These are phyloP conservation scores for Rhagonycha fulva DNA, from an alignment of 2,888 invertebrate species.

Conservation along the genomic window DNA sequence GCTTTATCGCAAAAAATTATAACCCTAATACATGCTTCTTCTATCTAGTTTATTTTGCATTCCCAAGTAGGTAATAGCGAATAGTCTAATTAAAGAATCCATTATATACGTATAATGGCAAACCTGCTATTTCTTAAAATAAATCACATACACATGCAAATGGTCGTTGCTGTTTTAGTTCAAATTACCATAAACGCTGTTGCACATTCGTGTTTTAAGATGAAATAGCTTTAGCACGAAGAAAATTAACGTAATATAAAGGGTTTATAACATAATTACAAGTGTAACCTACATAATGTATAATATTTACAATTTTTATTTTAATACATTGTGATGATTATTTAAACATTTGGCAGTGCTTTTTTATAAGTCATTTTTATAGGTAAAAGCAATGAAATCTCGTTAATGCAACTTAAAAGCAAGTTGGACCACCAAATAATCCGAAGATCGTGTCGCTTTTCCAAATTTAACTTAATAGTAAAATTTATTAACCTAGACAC, in stretches of 20 bases:
- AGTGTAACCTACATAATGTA: neutral
- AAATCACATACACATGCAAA: slow-evolving; percentile 26
- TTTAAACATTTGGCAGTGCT: neutral
- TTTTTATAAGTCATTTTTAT: neutral
- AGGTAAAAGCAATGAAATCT: neutral
- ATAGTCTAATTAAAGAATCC: slow-evolving; percentile 1
- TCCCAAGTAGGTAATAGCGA: neutral
- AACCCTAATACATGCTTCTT: neutral
- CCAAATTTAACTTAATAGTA: slow-evolving; percentile 10
- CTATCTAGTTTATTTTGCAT: slow-evolving; percentile 1
- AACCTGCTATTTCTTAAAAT: slow-evolving; percentile 15
- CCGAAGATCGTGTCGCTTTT: neutral
- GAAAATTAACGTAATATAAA: slow-evolving; percentile 21
- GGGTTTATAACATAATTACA: neutral
- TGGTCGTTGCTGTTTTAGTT: slow-evolving; percentile 23
- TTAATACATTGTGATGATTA: neutral
- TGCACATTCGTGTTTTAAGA: slow-evolving; percentile 24
- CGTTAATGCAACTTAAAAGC: neutral
- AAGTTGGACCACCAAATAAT: neutral
- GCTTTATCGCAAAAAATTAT: neutral
- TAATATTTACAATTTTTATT: neutral
- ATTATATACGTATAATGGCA: slow-evolving; percentile 1
- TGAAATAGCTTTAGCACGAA: slow-evolving; percentile 22
- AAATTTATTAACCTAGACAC: slow-evolving; percentile 17
- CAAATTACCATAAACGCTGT: slow-evolving; percentile 24